phyloP scores from a whole-genome alignment of 2,113 vertebrate species.

The Hiodon alosoides region DNA sequence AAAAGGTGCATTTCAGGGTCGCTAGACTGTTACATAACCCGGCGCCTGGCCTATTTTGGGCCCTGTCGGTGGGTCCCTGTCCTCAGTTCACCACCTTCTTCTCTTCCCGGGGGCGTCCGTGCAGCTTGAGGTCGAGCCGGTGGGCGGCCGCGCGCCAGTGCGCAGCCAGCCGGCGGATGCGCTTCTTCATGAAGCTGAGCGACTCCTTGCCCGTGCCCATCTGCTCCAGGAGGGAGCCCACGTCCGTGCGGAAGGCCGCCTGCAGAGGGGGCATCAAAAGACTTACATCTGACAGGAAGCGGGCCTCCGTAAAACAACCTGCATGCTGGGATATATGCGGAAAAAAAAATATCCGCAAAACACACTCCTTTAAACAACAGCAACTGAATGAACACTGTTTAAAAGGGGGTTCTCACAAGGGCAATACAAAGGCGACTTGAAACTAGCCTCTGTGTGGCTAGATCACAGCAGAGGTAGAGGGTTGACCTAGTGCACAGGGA shows the following conservation, averaged over 20 bases:
- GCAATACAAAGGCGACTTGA: too few relatives aligned
- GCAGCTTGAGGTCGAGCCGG: slow-evolving; percentile 71
- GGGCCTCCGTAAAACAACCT: background rate
- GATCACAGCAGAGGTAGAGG: too few relatives aligned
- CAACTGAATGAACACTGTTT: too few relatives aligned
- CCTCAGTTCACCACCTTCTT: slow-evolving; percentile 67
- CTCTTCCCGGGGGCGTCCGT: slow-evolving; percentile 61
- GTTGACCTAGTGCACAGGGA: too few relatives aligned
- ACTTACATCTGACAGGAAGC: background rate
- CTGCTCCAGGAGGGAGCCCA: slow-evolving; percentile 80
- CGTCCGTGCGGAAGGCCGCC: slow-evolving; percentile 77
- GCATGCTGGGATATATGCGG: background rate
- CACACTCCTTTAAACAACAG: background rate
- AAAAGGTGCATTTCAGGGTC: too few relatives aligned
- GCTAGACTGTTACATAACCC: too few relatives aligned
- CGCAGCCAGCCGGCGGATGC: slow-evolving; percentile 73
- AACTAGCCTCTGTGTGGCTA: too few relatives aligned
- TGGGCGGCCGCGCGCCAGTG: slow-evolving; percentile 81
- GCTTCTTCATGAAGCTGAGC: slow-evolving; percentile 92
- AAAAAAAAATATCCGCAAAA: background rate
- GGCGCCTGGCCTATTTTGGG: too few relatives aligned
- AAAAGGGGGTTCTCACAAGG: too few relatives aligned
- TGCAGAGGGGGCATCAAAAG: slow-evolving; percentile 36
- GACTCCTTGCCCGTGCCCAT: slow-evolving; percentile 90
- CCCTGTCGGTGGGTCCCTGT: background rate